These are phyloP conservation scores for Ceryle rudis DNA, from an alignment of 2,797 vertebrate species.

Conservation along the genomic window DNA sequence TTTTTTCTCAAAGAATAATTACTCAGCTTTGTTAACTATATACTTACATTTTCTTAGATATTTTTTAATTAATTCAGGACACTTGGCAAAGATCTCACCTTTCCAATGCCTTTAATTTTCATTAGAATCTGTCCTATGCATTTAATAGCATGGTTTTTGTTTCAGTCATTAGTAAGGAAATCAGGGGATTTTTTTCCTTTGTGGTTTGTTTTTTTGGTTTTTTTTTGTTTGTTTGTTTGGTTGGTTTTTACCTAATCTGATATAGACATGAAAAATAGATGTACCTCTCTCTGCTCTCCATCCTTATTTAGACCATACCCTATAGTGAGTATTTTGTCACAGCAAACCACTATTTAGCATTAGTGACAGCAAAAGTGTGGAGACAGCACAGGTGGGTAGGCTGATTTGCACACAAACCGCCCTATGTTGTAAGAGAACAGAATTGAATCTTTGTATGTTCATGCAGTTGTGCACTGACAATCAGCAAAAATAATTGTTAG, in stretches of 20 bases:
- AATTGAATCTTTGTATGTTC: background rate
- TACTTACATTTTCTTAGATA: background rate
- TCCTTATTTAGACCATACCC: background rate
- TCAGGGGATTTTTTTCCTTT: fast-evolving
- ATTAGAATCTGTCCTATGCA: background rate
- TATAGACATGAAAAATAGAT: background rate
- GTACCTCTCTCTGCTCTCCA: background rate
- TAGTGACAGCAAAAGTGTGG: background rate
- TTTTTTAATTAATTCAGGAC: background rate
- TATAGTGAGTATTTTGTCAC: background rate
- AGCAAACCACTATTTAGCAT: background rate
- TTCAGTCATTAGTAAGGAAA: background rate
- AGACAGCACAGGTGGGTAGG: background rate
- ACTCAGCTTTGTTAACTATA: background rate
- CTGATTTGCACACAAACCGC: background rate
- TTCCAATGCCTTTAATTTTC: background rate
- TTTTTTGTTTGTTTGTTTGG: background rate
- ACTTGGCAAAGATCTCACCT: background rate
- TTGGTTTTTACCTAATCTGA: background rate
- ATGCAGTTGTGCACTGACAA: background rate
- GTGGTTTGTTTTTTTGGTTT: no score
- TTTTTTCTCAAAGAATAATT: background rate
- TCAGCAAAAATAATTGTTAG: background rate
- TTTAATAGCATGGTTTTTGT: background rate
- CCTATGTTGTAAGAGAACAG: background rate